phyloP scores from a whole-genome alignment of 2,797 vertebrate species.

The Distichodus sexfasciatus region DNA sequence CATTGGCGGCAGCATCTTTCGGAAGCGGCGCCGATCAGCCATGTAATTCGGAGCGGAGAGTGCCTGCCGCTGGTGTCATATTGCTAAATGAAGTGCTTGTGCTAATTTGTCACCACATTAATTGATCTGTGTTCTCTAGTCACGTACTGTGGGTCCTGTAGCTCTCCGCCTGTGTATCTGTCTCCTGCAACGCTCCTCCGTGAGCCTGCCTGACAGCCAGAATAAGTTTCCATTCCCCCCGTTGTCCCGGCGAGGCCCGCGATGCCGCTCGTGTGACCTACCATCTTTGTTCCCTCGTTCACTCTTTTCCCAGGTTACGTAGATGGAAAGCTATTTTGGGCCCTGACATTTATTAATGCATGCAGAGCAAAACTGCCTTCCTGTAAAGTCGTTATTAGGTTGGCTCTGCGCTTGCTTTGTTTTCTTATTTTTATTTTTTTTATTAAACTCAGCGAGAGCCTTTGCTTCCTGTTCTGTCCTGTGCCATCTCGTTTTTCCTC shows the following conservation, averaged over 20 bases:
- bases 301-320: slow-evolving; percentile 33
- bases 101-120: slow-evolving; percentile 61
- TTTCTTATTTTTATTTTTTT: slow-evolving; percentile 1
- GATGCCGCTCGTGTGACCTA: slow-evolving; percentile 22
- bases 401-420: slow-evolving; percentile 46
- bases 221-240: slow-evolving; percentile 42
- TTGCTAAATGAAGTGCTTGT: slow-evolving; percentile 62
- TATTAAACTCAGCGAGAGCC: no score
- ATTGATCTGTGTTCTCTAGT: slow-evolving; percentile 57
- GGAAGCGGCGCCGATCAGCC: slow-evolving; percentile 54
- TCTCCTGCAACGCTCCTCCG: slow-evolving; percentile 31
- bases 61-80: slow-evolving; percentile 52
- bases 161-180: slow-evolving; percentile 39
- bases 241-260: slow-evolving; percentile 24
- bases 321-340: slow-evolving; percentile 44
- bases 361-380: slow-evolving; percentile 48
- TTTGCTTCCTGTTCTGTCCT: no score
- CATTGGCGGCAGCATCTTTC: slow-evolving; percentile 47
- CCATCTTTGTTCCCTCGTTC: slow-evolving; percentile 39
- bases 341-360: slow-evolving; percentile 57
- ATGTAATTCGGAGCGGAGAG: slow-evolving; percentile 51
- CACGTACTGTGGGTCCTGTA: slow-evolving; percentile 47
- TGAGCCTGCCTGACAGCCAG: slow-evolving; percentile 39
- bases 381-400: slow-evolving; percentile 52
- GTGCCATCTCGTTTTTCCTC: no score